Base-by-base conservation (phyloP, 92 coral and sea anemone species). In the Epizoanthus fatuus region DNA sequence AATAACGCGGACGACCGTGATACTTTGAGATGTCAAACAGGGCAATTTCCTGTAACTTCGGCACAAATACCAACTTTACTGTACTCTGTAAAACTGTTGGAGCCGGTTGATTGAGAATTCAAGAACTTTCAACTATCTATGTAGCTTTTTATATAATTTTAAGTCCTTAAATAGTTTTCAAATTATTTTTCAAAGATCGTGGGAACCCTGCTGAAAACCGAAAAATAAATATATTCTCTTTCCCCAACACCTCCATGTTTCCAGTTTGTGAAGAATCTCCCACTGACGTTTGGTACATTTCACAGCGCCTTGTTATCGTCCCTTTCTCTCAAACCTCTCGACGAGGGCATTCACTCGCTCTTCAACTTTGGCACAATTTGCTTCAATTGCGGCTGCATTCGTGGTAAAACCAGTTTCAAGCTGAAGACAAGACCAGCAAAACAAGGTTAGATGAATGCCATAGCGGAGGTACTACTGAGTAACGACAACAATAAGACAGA, bases 381-480 rank as follows among this genome's bases (percentile, higher is more conserved):
- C 95, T 84, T 93, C 98, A 83, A 97, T 95, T 75, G 96, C 91
- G 5, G 95, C 89, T 63, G 95, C 90, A 76, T 97, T 97, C 74
- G 89, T 76, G n/a, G 88, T 71, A 71, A 97, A 97, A 63, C 89
- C 95, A 59, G 87, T 87, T 38, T 88, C 99, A 56, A 97, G 88
- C 99, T 96, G 81, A 63, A 74, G 55, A 3, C 3, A 66, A 65
- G 17, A 44, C 16, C 54, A 71, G 59, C 38, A 49, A 14, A 6
- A 52, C 52, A 3, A 32, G 71, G 6, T 55, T 37, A 29, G 5
- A 54, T 25, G 16, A 35, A 38, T 45, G 57, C 8, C 35, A 49
- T 14, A 72, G 16, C 12, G 6, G 38, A 47, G 62, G 58, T 54
- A 49, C 53, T 49, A 49, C 53, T 7, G 53, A 49, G 53, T 10